Base-by-base conservation (phyloP, 2,888 invertebrate species). In the Eremobia ochroleuca region DNA sequence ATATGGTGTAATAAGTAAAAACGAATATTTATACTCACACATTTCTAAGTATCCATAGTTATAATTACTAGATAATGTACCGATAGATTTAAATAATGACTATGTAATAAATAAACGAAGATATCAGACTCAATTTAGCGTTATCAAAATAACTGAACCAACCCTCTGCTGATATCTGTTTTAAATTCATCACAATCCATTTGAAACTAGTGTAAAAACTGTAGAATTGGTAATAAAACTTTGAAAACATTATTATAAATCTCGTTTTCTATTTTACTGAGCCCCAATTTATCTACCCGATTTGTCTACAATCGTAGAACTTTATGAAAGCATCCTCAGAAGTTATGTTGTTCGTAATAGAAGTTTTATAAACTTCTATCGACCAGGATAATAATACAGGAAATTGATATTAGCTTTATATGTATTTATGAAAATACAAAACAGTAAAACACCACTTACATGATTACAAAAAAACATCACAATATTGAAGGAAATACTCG, bases 181-280 rank as follows among this genome's bases (percentile, higher is more conserved):
- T 93, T 92, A 87, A 93, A 94, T 90, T 92, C 88, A 93, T 91
- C 87, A 88, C 90, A 92, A 93, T 91, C 92, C 90, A 92, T 94
- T 94, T 92, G 89, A 90, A 92, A 92, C 86, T 93, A 94, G 93
- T 85, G 87, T 93, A 93, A 94, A 93, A 91, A 94, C 91, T 93
- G 95, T 96, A 96, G 96, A 92, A 92, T 96, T 95, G 91, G 89
- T 94, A 96, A 96, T 96, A 96, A 96, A 96, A 94, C 76, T 88
- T 91, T 92, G 89, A 93, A 94, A 93, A 90, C 70, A 89, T 87
- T 90, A 88, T 77, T 82, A 79, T 77, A 88, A 83, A 79, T 79
- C 62, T 89, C 40, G 81, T 86, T 87, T 85, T 81, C 65, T 76
- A 74, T 81, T 74, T 73, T 58, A 70, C 59, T 79, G 18, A 49